These are phyloP conservation scores for Rhyacophila evoluta DNA, from an alignment of 2,888 invertebrate species.

Conservation along the genomic window DNA sequence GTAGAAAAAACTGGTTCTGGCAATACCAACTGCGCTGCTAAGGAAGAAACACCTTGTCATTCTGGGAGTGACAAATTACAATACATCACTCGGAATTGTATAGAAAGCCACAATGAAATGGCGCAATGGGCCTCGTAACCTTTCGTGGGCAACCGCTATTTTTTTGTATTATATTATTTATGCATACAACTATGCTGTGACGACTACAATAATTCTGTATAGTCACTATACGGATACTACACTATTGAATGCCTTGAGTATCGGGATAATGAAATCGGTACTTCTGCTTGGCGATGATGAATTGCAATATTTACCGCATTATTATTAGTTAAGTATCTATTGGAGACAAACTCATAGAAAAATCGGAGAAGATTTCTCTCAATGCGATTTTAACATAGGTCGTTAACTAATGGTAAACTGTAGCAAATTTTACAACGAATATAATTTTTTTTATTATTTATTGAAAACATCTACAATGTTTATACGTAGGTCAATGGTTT, in stretches of 20 bases:
- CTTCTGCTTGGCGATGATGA: background rate
- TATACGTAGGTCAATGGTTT: no score
- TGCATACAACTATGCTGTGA: background rate
- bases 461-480: no score
- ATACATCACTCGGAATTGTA: slow-evolving; percentile 41
- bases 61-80: slow-evolving; percentile 48
- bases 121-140: slow-evolving; percentile 35
- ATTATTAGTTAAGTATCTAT: background rate
- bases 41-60: slow-evolving; percentile 47
- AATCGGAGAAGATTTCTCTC: background rate
- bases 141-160: slow-evolving; percentile 40
- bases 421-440: no score
- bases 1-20: no score
- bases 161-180: slow-evolving; percentile 25
- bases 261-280: background rate
- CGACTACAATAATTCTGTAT: slow-evolving; percentile 5
- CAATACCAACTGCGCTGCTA: background rate
- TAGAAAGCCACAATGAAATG: slow-evolving; percentile 36
- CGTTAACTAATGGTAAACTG: no score
- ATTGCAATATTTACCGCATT: background rate
- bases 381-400: background rate
- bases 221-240: no score
- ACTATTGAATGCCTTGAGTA: background rate
- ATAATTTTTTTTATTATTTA: no score
- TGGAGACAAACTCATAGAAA: background rate